Evolutionary conservation across 2,797 vertebrate genomes (phyloP).

Genomic region (Phataginus tricuspis): DNA sequence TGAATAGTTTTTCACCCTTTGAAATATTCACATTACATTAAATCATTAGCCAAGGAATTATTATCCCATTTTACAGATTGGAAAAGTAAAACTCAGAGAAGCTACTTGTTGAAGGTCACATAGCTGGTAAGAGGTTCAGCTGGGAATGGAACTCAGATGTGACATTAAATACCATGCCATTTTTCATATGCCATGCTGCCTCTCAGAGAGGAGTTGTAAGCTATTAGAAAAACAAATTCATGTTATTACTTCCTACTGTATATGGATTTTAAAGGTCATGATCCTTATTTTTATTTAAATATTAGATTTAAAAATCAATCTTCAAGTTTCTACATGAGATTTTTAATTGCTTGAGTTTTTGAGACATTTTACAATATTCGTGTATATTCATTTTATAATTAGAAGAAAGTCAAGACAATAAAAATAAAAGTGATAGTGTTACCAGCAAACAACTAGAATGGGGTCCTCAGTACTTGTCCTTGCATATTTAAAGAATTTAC

Average conservation of each 20-base stretch:
- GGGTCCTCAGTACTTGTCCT: no score
- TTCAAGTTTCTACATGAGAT: neutral
- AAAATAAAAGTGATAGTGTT: neutral
- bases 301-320: conserved; percentile 15
- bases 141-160: neutral
- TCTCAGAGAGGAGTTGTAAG: neutral
- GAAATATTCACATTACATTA: conserved; percentile 14
- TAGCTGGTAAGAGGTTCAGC: neutral
- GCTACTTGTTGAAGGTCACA: neutral
- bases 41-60: neutral
- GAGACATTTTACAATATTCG: neutral
- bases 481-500: no score
- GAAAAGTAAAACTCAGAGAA: conserved; percentile 16
- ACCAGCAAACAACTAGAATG: no score
- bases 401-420: conserved; percentile 9
- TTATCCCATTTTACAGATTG: neutral
- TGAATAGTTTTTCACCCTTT: neutral
- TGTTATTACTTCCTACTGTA: neutral
- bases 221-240: neutral
- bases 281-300: conserved; percentile 24
- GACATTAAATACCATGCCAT: neutral
- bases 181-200: neutral
- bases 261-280: neutral
- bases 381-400: neutral
- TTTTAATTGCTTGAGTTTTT: conserved; percentile 42